Base-by-base conservation (phyloP, 2,113 vertebrate genomes). In the Aegypius monachus region DNA sequence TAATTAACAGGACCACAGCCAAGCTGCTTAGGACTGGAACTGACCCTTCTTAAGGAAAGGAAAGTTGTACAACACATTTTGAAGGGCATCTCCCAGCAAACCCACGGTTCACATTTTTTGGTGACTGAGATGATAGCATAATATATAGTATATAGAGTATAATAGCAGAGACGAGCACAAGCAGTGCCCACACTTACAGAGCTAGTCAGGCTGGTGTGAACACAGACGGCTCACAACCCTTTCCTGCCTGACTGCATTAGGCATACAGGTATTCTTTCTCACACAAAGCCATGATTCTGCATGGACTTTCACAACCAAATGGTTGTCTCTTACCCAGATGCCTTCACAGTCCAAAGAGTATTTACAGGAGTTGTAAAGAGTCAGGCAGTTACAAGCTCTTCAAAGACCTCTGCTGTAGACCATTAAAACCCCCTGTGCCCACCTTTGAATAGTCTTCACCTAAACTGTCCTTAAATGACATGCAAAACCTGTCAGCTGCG, bases 1-100 rank as follows among this genome's bases (percentile, higher is more conserved):
- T 94, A 95, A 96, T 93, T 82, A 96, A 90, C 47, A 96, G 85
- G 61, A 56, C 53, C 48, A 65, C n/a, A 92, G 95, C 50, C 70
- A 96, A 93, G 85, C 85, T 83, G 81, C 86, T 96, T 86, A 96
- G 71, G 71, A 72, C 92, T 75, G 66, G 70, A 67, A 22, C 58
- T 92, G 90, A 84, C 86, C 80, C 43, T 86, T 81, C 92, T 95
- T 89, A 91, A 95, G 75, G 58, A 88, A 85, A 77, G 67, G 56
- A 55, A 93, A 94, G 26, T 90, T 95, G 75, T 65, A 65, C 77
- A 81, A 38, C n/a, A 47, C 42, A 13, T 85, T 89, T 88, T 89
- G 77, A 93, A 93, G 90, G 81, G 34, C 82, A 81, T 13, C n/a
- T 92, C 34, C 19, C 36, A 48, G 70, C 32, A 86, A 84, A 40